A percentile compares a stretch with the other conserved stretches of the same genome.
phyloP scores from a whole-genome alignment of 1,140 invertebrate genomes.

The Sminthurides bifidus region DNA sequence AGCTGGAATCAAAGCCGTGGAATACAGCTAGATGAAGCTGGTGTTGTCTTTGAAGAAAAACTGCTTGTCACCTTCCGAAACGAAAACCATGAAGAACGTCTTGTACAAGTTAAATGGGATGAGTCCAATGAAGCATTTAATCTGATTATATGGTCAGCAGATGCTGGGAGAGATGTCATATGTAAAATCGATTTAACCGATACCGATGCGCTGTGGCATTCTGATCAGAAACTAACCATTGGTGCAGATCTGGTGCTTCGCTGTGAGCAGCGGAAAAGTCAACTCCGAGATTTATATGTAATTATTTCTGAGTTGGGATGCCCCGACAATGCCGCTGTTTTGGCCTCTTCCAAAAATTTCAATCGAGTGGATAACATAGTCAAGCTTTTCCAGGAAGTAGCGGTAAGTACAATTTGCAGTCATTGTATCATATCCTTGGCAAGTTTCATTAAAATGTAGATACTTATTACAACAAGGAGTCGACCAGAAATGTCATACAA shows the following conservation, averaged over 20 bases:
- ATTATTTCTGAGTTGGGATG: conserved; percentile 28
- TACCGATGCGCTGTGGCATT: conserved; percentile 23
- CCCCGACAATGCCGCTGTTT: conserved; percentile 20
- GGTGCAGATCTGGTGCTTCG: conserved; percentile 16
- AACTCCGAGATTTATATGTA: conserved; percentile 25
- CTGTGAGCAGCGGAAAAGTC: conserved; percentile 19
- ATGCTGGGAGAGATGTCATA: conserved; percentile 20
- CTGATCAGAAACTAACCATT: conserved; percentile 21
- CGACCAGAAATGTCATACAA: too few relatives aligned
- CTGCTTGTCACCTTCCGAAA: conserved; percentile 19
- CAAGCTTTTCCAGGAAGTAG: conserved; percentile 27
- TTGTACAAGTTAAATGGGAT: conserved; percentile 32
- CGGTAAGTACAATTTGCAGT: conserved; percentile 20
- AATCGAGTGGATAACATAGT: conserved; percentile 21
- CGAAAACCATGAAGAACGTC: conserved; percentile 20
- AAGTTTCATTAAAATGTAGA: background rate
- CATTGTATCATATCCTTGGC: too few relatives aligned
- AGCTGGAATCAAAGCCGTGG: conserved; percentile 19
- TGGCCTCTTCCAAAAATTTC: conserved; percentile 27
- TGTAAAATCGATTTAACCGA: conserved; percentile 27
- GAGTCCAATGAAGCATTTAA: conserved; percentile 23
- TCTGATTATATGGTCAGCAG: conserved; percentile 23
- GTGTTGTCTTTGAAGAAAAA: conserved; percentile 23
- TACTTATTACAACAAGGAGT: too few relatives aligned
- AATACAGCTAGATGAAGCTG: conserved; percentile 28